A percentile compares a stretch with the other conserved stretches of the same genome.
These are phyloP conservation scores for Chloroceryle amazona DNA, from an alignment of 2,797 vertebrate genomes.

Conservation along the genomic window DNA sequence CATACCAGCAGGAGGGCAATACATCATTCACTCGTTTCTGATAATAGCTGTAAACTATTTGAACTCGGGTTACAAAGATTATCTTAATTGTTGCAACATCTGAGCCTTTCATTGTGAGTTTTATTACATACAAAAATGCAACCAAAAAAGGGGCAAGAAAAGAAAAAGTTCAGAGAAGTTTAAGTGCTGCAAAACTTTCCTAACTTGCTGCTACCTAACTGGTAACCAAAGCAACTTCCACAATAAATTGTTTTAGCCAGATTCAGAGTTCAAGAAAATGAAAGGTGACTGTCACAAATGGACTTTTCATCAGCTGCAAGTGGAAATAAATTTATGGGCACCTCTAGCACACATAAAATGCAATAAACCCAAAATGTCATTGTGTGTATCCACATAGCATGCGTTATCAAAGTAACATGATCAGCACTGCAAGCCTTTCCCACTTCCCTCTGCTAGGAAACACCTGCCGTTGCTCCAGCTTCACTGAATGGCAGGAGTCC, in stretches of 20 bases:
- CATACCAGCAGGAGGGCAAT: constrained; percentile 35
- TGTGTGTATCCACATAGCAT: neutral
- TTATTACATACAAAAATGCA: constrained; percentile 43
- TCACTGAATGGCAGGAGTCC: neutral
- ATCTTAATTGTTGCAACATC: constrained; percentile 27
- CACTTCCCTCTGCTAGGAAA: neutral
- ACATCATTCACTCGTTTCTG: neutral
- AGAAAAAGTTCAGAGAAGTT: neutral
- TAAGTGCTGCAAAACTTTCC: constrained; percentile 1
- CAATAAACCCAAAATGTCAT: neutral
- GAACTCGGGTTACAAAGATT: constrained; percentile 58
- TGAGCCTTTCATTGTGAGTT: constrained; percentile 48
- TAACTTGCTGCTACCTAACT: neutral
- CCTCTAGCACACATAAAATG: neutral
- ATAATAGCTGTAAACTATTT: constrained; percentile 46
- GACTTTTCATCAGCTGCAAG: neutral
- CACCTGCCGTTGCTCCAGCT: neutral
- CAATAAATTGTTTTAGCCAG: neutral
- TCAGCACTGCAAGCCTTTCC: neutral
- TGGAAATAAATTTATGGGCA: constrained; percentile 10
- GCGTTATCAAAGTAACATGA: neutral
- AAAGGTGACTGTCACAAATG: neutral
- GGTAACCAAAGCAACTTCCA: neutral
- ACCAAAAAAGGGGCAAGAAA: accelerated
- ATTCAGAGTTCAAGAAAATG: neutral